Percentiles rank a stretch among this genome's conserved stretches.
These are phyloP conservation scores for Syngnathus typhle DNA, from an alignment of 2,113 vertebrate genomes.

Conservation along the genomic window DNA sequence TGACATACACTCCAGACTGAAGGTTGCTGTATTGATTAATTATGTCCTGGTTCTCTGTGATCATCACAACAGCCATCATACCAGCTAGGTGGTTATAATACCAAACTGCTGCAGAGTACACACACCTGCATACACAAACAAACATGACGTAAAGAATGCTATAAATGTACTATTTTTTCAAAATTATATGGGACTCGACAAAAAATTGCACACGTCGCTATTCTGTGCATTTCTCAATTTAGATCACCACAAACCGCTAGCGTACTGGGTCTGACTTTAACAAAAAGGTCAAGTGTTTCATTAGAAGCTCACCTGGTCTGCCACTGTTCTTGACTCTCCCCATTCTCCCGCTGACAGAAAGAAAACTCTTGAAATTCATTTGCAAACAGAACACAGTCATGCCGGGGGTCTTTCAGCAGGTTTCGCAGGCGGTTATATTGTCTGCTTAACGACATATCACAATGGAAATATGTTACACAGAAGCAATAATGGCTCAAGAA, in stretches of 20 bases:
- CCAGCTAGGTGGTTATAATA: constrained; percentile 85
- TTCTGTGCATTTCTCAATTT: neutral
- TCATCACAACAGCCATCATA: constrained; percentile 86
- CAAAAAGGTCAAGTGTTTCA: neutral
- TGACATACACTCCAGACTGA: constrained; percentile 85
- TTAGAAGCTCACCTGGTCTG: constrained; percentile 67
- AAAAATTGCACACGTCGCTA: neutral
- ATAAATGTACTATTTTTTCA: neutral
- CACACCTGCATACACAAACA: constrained; percentile 75
- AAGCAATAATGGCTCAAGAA: neutral
- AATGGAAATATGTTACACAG: neutral
- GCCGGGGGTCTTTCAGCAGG: constrained; percentile 82
- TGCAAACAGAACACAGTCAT: constrained; percentile 82
- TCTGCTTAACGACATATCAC: constrained; percentile 51
- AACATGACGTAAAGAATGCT: neutral
- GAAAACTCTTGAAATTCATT: constrained; percentile 88
- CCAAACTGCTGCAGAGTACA: constrained; percentile 90
- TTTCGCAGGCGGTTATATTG: constrained; percentile 83
- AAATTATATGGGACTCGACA: too few relatives aligned
- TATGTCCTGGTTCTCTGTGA: constrained; percentile 82
- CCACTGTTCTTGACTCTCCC: constrained; percentile 85
- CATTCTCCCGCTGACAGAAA: constrained; percentile 80
- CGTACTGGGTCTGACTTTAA: neutral
- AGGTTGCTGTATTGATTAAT: constrained; percentile 77
- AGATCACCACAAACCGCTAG: neutral